These are phyloP conservation scores for Gryllus longicercus DNA, from an alignment of 2,888 invertebrate species.

Conservation along the genomic window DNA sequence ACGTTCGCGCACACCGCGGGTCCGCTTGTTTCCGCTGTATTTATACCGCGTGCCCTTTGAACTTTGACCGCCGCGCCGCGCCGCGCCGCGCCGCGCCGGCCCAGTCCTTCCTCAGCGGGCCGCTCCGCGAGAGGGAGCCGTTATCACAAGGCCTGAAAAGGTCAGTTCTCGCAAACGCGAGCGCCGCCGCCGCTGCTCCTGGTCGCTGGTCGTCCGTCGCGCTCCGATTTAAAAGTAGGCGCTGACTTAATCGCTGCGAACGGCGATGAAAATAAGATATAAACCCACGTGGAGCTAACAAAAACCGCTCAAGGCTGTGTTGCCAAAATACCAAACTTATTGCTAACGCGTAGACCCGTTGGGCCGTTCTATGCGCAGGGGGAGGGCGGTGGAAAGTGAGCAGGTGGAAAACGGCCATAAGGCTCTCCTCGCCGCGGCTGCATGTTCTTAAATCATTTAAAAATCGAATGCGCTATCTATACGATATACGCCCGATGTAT, in stretches of 20 bases:
- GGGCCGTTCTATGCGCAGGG: background rate
- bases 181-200: no score
- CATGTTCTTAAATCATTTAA: constrained; percentile 1
- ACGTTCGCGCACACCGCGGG: no score
- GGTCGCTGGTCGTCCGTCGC: background rate
- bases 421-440: background rate
- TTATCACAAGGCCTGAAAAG: no score
- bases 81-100: no score
- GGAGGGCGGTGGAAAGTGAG: background rate
- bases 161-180: no score
- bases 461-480: constrained; percentile 5
- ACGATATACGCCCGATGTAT: constrained; percentile 8
- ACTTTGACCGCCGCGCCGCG: no score
- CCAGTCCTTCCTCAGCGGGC: no score
- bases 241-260: background rate
- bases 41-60: no score
- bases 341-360: background rate
- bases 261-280: background rate
- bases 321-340: constrained; percentile 17
- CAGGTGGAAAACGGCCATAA: background rate
- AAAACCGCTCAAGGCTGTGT: background rate
- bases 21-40: no score
- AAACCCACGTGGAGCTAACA: background rate
- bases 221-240: background rate
- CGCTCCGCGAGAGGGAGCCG: no score